Conservation (phyloP, 2,888 invertebrate species). For the Stegophylla sp. region DNA sequence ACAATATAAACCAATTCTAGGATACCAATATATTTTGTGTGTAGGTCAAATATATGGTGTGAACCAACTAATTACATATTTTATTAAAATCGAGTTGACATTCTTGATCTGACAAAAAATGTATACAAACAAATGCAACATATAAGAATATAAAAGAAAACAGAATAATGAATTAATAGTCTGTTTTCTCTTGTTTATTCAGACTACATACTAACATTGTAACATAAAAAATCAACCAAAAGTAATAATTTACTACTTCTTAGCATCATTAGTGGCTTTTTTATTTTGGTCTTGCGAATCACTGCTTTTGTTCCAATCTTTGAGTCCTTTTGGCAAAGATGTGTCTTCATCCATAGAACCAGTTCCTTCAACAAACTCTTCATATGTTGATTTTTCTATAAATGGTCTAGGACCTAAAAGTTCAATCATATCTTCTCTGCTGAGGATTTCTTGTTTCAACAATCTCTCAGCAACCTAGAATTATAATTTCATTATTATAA, state of each 20-base stretch:
- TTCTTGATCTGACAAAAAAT: not conserved
- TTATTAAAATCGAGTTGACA: not conserved
- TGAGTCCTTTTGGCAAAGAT: conserved; percentile 88
- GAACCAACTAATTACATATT: conserved; percentile 31
- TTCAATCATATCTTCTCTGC: conserved; percentile 97
- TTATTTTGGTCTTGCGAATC: conserved; percentile 65
- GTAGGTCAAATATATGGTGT: not conserved
- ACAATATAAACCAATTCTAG: conserved; percentile 10
- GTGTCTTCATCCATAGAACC: conserved; percentile 93
- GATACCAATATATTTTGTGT: conserved; percentile 24
- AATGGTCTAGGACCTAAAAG: conserved; percentile 93
- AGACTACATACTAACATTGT: conserved; percentile 42
- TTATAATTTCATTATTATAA: too few relatives aligned
- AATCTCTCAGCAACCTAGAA: conserved; percentile 71
- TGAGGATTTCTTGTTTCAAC: conserved; percentile 91
- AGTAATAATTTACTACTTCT: conserved; percentile 1
- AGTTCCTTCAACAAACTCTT: conserved; percentile 92
- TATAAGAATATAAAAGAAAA: not conserved
- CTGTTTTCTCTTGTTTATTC: conserved; percentile 35
- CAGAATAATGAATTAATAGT: not conserved
- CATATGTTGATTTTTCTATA: conserved; percentile 98
- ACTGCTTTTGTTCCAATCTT: conserved; percentile 88
- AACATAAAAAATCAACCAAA: not conserved
- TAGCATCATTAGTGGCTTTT: conserved; percentile 34
- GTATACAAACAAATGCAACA: conserved; percentile 25